Evolutionary conservation across 2,113 vertebrate genomes (phyloP).

Genomic region (Gambusia affinis): DNA sequence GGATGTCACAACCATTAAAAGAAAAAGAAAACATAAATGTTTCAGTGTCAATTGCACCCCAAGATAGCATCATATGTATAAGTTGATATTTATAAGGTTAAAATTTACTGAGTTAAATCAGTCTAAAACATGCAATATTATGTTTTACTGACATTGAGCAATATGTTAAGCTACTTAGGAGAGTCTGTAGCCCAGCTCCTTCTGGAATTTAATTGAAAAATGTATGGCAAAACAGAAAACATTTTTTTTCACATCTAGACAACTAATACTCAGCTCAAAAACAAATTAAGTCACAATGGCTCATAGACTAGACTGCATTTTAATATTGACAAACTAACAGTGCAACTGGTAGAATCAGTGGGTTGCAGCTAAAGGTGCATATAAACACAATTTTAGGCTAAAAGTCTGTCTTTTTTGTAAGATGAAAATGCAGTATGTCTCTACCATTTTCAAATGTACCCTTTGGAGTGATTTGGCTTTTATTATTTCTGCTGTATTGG

Average conservation of each 20-base stretch:
- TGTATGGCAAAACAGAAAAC: background rate
- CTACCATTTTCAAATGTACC: constrained; percentile 40
- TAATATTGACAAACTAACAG: constrained; percentile 67
- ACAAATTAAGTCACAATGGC: constrained; percentile 52
- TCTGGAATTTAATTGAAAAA: background rate
- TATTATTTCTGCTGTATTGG: constrained; percentile 38
- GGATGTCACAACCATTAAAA: too few species aligned
- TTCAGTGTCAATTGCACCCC: too few species aligned
- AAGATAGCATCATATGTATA: too few species aligned
- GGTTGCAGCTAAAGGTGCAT: constrained; percentile 52
- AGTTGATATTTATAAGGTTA: too few species aligned
- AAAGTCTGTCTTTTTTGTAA: constrained; percentile 27
- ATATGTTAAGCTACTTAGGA: background rate
- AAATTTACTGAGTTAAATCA: too few species aligned
- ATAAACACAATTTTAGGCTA: constrained; percentile 23
- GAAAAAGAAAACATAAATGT: too few species aligned
- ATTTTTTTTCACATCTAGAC: too few species aligned
- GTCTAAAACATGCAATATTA: too few species aligned
- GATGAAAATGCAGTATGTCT: constrained; percentile 27
- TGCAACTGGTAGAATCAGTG: constrained; percentile 59
- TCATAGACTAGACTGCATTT: constrained; percentile 35
- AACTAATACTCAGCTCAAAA: background rate
- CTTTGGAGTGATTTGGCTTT: constrained; percentile 47
- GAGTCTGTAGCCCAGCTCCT: background rate
- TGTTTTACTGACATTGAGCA: too few species aligned